Base-by-base conservation (phyloP, 2,888 invertebrate genomes). In the Maniola hyperantus region DNA sequence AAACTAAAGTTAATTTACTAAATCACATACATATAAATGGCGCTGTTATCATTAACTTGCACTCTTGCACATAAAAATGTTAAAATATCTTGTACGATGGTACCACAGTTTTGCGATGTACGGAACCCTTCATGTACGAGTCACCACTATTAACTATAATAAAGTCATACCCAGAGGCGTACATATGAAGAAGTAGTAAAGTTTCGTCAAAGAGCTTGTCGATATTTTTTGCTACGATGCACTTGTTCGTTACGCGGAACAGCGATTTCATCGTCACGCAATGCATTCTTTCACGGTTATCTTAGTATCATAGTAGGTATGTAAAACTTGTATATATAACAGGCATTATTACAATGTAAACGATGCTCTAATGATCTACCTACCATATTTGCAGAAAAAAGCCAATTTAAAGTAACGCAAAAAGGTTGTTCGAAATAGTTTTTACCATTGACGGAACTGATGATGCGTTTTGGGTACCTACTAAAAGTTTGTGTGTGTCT, bases 201-300 rank as follows among this genome's bases (percentile, higher is more conserved):
- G 60, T 60, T 46, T 60, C 34, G 44, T 64, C 39, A 48, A 20
- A 48, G 20, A 20, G 58, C 36, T 57, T 15, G 18, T 50, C 39
- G 20, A 59, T 55, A 54, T 57, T 57, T 61, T 61, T 64, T 60
- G 6, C 46, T 26, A 15, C 36, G 54, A 48, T 46, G 36, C 44
- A 42, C 42, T 42, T 42, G 62, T 54, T 59, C 51, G 62, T 54
- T 59, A 60, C 36, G 65, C 68, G 71, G 69, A 71, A 69, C 53
- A 57, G 39, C 65, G 66, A 64, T 70, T 70, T 71, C 69, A 66
- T 66, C 58, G 36, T 50, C 72, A 72, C 72, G 71, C 69, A 68
- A 71, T 46, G 54, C 67, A 65, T 68, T 68, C 67, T 66, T 66
- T 44, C 36, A 36, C 60, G 46, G 60, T 57, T 54, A 46, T 65